Base-by-base conservation (phyloP, 53 echinoderm and acorn worm species). In the Holothuria scabra region DNA sequence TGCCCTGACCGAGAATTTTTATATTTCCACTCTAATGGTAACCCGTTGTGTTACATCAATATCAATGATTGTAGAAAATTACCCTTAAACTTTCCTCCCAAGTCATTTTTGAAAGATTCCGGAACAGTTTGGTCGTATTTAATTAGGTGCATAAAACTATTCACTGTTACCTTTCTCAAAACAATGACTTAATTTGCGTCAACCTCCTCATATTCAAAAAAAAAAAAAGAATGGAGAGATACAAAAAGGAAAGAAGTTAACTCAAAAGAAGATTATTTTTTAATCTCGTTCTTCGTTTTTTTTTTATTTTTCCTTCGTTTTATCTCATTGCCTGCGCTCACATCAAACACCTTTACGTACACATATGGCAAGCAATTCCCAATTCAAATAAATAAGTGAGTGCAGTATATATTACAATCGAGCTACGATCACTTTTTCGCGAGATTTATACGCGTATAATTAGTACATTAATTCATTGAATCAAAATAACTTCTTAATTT, bases 311-410 rank as follows among this genome's bases (percentile, higher is more conserved):
- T 72, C 19, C 56, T 26, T 19, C n/a, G n/a, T 44, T 41, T 46
- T 74, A 52, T 74, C 78, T 78, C 29, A 52, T 52, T 52, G 52
- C 52, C 52, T 52, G 52, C 78, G 52, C 59, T 5, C 78, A 78
- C 78, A 21, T 78, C 78, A 78, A 78, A 78, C 78, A 78, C 78
- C 78, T 78, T 78, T 78, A 33, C 56, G 59, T 56, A 31, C 31
- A 78, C 78, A 78, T 56, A 52, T 78, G 78, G 78, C 78, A 78
- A 78, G 78, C 78, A 78, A 78, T 78, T 78, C 78, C 78, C 78
- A 57, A 56, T 78, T 78, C 78, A 26, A 78, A 78, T 78, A 78
- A 78, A 78, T 78, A 78, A 78, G 56, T 78, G 56, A 78, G 78
- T 78, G 30, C 58, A 32, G 57, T 72, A 58, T 58, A 78, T 57